Base-by-base conservation (phyloP, 53 echinoderm and acorn worm genomes). In the Arbacia lixula region DNA sequence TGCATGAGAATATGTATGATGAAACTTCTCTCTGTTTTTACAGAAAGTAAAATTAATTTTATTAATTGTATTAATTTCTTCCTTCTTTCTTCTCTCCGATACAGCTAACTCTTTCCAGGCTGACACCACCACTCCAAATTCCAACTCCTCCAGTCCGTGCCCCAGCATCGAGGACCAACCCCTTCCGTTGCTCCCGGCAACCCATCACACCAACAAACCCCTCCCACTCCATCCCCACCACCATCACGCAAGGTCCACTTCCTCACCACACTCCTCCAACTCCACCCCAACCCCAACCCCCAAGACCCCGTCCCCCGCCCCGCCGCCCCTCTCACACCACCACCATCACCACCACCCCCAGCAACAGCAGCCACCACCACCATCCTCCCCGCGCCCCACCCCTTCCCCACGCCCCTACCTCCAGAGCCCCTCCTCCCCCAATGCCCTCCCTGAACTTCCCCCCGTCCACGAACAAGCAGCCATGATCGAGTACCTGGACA, bases 391-490 rank as follows among this genome's bases (percentile, higher is more conserved):
- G 22, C 61, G 53, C 24, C 88, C 32, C 35, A 66, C 57, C 24
- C 74, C 53, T 26, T 73, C 69, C 38, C 85, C 83, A 0, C 77
- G 84, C 24, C 27, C 76, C 14, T 90, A 93, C 17, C 85, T 84
- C 27, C 87, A 84, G 72, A 60, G 55, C 39, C 85, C 86, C 2
- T 88, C 86, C 12, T 88, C 90, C 1, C 93, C 93, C 4, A 89
- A 91, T 35, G 67, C 86, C 42, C 80, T 91, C 36, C 96, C 93
- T 0, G 96, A 93, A 28, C 86, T 93, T 53, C 91, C 93, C n/a
- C 96, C 96, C 19, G 94, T 94, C 27, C 99, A 95, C 42, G 99
- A 99, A 29, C 94, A 99, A 61, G 94, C 94, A 22, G 94, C 99
- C 29, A 99, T 92, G 92, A 92, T 99, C 25, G 94, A 94, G 72